A percentile compares a stretch with the other conserved stretches of the same genome.
phyloP scores from a whole-genome alignment of 2,797 vertebrate species.

The Lagodon rhomboides region DNA sequence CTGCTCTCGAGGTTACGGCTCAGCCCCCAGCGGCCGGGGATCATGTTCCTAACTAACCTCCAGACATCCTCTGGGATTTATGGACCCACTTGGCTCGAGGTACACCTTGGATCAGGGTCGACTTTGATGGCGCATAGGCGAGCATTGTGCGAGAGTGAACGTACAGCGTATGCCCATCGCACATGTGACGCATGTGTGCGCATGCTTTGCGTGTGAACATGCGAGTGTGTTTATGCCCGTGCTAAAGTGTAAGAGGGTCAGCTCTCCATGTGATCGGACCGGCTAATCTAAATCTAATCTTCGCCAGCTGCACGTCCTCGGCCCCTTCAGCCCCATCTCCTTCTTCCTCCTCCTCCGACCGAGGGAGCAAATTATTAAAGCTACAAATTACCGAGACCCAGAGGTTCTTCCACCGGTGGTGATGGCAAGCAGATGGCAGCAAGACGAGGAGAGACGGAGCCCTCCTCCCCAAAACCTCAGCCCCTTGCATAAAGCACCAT shows the following conservation, averaged over 20 bases:
- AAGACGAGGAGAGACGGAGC: slow-evolving; percentile 65
- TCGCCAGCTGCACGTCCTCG: slow-evolving; percentile 75
- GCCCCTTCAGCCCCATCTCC: slow-evolving; percentile 60
- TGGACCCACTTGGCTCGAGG: slow-evolving; percentile 37
- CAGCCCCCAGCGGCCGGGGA: slow-evolving; percentile 43
- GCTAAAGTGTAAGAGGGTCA: slow-evolving; percentile 56
- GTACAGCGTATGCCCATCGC: slow-evolving; percentile 14
- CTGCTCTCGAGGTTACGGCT: slow-evolving; percentile 46
- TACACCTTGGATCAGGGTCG: slow-evolving; percentile 55
- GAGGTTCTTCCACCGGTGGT: slow-evolving; percentile 77
- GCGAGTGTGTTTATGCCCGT: slow-evolving; percentile 34
- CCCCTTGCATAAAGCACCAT: slow-evolving; percentile 87
- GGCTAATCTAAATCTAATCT: slow-evolving; percentile 73
- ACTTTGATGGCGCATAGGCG: slow-evolving; percentile 51
- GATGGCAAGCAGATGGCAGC: slow-evolving; percentile 95
- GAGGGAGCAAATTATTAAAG: slow-evolving; percentile 91
- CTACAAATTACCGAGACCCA: slow-evolving; percentile 89
- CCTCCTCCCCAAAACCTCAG: slow-evolving; percentile 36
- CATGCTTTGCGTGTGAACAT: slow-evolving; percentile 45
- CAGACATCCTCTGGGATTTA: slow-evolving; percentile 65
- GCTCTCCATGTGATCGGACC: slow-evolving; percentile 50
- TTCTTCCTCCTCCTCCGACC: slow-evolving; percentile 83
- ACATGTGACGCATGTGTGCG: slow-evolving; percentile 36
- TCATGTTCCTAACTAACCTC: slow-evolving; percentile 73
- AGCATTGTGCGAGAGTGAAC: slow-evolving; percentile 19